A percentile compares a stretch with the other conserved stretches of the same genome.
Conservation (phyloP, 2,888 invertebrate genomes). For the Protophormia terraenovae region DNA sequence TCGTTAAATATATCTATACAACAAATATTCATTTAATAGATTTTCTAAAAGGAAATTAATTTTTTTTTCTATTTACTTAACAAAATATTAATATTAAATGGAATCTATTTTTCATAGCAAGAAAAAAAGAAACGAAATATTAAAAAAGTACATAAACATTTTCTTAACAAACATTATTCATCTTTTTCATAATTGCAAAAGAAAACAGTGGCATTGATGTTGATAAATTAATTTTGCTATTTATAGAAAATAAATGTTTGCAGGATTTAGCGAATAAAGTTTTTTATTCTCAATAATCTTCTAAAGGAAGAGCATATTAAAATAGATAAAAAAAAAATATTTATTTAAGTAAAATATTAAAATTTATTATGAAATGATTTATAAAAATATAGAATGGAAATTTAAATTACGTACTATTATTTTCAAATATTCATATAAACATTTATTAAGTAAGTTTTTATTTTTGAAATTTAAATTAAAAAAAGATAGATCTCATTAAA, state of each 20-base stretch:
- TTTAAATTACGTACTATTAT: too few species aligned
- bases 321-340: background rate
- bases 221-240: conserved; percentile 49
- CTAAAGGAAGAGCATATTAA: background rate
- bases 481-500: too few species aligned
- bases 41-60: conserved; percentile 40
- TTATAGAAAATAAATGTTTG: background rate
- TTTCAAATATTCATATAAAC: background rate
- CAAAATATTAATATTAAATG: background rate
- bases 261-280: background rate
- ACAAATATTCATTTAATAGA: background rate
- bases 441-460: background rate
- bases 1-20: too few species aligned
- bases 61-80: conserved; percentile 1
- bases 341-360: too few species aligned
- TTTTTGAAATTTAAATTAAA: background rate
- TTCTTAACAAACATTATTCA: conserved; percentile 36
- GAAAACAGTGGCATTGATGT: conserved; percentile 46
- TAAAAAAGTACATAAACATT: conserved; percentile 18
- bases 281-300: background rate
- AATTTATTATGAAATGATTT: too few species aligned
- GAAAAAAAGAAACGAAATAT: background rate
- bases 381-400: too few species aligned
- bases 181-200: conserved; percentile 16
- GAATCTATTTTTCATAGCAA: background rate